phyloP scores from a whole-genome alignment of 2,797 vertebrate species.

The Nannoperca australis region DNA sequence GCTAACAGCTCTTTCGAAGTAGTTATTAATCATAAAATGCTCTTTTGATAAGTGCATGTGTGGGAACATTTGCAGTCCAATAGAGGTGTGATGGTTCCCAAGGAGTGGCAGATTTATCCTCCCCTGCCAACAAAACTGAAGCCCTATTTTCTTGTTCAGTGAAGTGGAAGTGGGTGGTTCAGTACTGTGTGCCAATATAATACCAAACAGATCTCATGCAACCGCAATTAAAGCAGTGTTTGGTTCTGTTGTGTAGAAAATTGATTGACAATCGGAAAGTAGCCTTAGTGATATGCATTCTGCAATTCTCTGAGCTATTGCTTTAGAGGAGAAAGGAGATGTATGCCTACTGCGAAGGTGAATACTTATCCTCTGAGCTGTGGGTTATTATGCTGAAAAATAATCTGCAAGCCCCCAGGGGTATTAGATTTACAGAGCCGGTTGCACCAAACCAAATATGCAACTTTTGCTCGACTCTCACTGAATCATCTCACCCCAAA shows the following conservation, averaged over 20 bases:
- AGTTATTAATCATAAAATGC: slow-evolving; percentile 66
- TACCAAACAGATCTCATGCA: slow-evolving; percentile 72
- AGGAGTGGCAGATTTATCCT: slow-evolving; percentile 76
- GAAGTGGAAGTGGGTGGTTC: slow-evolving; percentile 76
- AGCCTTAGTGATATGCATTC: slow-evolving; percentile 51
- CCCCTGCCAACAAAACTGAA: slow-evolving; percentile 66
- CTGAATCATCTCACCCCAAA: slow-evolving; percentile 13
- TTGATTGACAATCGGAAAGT: slow-evolving; percentile 64
- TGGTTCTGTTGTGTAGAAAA: slow-evolving; percentile 68
- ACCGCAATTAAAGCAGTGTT: slow-evolving; percentile 77
- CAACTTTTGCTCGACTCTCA: slow-evolving; percentile 44
- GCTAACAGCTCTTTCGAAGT: slow-evolving; percentile 64
- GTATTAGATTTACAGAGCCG: slow-evolving; percentile 40
- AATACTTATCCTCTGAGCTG: slow-evolving; percentile 54
- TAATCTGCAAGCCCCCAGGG: slow-evolving; percentile 37
- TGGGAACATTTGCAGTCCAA: slow-evolving; percentile 64
- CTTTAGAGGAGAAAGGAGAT: slow-evolving; percentile 35
- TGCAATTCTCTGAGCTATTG: slow-evolving; percentile 44
- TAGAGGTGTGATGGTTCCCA: slow-evolving; percentile 70
- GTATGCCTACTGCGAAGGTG: slow-evolving; percentile 47
- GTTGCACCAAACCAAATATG: slow-evolving; percentile 42
- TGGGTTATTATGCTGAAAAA: slow-evolving; percentile 53
- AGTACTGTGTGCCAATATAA: slow-evolving; percentile 74
- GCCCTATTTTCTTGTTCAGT: slow-evolving; percentile 76
- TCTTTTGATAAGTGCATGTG: slow-evolving; percentile 66